Evolutionary conservation across 2,113 vertebrate genomes (phyloP).

Genomic region (Rhinoptilus africanus): DNA sequence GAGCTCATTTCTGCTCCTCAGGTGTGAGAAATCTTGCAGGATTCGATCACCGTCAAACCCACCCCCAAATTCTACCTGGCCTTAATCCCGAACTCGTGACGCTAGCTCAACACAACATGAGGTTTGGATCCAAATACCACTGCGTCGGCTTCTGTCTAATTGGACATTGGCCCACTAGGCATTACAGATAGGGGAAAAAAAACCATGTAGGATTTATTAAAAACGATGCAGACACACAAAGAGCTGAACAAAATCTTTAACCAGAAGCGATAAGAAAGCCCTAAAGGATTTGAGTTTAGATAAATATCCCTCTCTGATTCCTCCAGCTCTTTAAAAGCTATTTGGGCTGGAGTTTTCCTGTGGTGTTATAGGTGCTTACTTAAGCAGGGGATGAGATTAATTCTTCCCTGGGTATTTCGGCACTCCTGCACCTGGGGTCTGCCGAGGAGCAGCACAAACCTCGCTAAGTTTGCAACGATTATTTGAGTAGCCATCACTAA

Average conservation of each 20-base stretch:
- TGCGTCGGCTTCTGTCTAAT: neutral
- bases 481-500: neutral
- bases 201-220: neutral
- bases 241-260: neutral
- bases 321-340: neutral
- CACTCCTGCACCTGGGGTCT: neutral
- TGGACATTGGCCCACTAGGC: neutral
- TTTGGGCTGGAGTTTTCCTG: neutral
- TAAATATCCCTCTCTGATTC: neutral
- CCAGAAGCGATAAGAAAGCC: neutral
- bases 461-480: neutral
- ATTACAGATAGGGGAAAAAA: neutral
- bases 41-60: neutral
- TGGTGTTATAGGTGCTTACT: neutral
- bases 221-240: conserved; percentile 10
- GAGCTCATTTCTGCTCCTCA: neutral
- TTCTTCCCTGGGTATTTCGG: neutral
- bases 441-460: neutral
- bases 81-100: neutral
- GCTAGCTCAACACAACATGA: neutral
- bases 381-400: neutral
- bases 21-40: neutral
- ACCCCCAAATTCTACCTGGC: neutral
- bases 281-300: neutral
- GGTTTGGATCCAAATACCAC: neutral